phyloP scores from a whole-genome alignment of 2,113 vertebrate species.

The Mormyrus lacerda region DNA sequence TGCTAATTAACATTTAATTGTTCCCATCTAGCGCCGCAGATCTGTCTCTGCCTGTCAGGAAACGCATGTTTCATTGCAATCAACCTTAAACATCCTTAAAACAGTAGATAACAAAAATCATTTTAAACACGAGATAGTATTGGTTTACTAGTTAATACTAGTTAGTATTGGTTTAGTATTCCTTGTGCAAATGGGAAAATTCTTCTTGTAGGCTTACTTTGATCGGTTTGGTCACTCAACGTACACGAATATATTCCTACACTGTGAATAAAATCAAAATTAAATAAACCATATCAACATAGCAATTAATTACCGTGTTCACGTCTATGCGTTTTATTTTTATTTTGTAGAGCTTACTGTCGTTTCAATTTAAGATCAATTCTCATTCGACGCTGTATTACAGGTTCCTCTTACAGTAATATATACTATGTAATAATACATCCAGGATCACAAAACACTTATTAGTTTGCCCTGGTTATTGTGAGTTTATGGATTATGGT shows the following conservation, averaged over 20 bases:
- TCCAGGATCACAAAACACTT: not conserved
- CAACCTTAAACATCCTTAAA: not conserved
- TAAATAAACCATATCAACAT: not conserved
- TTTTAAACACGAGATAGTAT: not conserved
- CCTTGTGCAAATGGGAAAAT: not conserved
- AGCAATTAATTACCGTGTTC: not conserved
- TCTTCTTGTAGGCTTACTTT: not conserved
- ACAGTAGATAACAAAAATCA: not conserved
- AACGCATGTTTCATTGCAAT: not conserved
- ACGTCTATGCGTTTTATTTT: not conserved
- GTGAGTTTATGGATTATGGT: not conserved
- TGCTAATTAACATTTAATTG: slow-evolving; percentile 25
- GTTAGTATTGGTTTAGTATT: not conserved
- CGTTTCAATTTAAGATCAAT: not conserved
- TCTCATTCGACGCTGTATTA: not conserved
- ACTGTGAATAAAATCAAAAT: not conserved
- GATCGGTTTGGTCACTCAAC: not conserved
- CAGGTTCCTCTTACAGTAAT: not conserved
- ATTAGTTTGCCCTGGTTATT: not conserved
- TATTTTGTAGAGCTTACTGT: not conserved
- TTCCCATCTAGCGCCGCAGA: slow-evolving; percentile 23
- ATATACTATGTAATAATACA: not conserved
- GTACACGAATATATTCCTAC: not conserved
- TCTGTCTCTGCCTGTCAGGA: not conserved
- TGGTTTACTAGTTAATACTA: not conserved